Conservation (phyloP, 2,888 invertebrate species). For the Byasa hedistus region DNA sequence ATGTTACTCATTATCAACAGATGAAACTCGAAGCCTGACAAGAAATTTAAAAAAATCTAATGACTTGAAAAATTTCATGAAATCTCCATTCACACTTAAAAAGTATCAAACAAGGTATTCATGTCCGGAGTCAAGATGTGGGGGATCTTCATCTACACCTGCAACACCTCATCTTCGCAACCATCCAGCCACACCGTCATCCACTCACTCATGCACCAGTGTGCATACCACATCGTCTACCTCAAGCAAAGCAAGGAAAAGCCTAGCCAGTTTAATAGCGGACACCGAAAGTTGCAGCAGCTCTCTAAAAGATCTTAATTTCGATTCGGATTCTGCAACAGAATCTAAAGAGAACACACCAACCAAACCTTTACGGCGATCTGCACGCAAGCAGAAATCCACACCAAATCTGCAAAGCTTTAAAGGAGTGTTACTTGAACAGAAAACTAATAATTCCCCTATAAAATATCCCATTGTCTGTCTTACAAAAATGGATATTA, state of each 20-base stretch:
- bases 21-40: slow-evolving; percentile 59
- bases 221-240: slow-evolving; percentile 66
- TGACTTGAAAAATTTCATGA: slow-evolving; percentile 71
- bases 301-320: slow-evolving; percentile 73
- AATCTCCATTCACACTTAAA: slow-evolving; percentile 72
- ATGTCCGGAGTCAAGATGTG: slow-evolving; percentile 53
- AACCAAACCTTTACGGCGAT: slow-evolving; percentile 53
- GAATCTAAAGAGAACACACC: slow-evolving; percentile 76
- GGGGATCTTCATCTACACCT: slow-evolving; percentile 63
- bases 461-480: slow-evolving; percentile 56
- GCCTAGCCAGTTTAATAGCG: slow-evolving; percentile 69
- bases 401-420: slow-evolving; percentile 66
- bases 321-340: slow-evolving; percentile 69
- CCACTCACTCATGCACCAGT: slow-evolving; percentile 69
- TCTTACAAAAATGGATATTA: slow-evolving; percentile 66
- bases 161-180: slow-evolving; percentile 66
- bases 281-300: slow-evolving; percentile 77
- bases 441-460: slow-evolving; percentile 61
- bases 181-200: slow-evolving; percentile 70
- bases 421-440: slow-evolving; percentile 65
- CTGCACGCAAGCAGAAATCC: slow-evolving; percentile 50
- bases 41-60: slow-evolving; percentile 57
- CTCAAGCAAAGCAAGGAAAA: slow-evolving; percentile 69
- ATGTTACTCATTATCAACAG: slow-evolving; percentile 36
- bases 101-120: slow-evolving; percentile 67